Percentiles rank a stretch among this genome's conserved stretches.
These are phyloP conservation scores for Thereva nobilitata DNA, from an alignment of 2,888 invertebrate genomes.

Conservation along the genomic window DNA sequence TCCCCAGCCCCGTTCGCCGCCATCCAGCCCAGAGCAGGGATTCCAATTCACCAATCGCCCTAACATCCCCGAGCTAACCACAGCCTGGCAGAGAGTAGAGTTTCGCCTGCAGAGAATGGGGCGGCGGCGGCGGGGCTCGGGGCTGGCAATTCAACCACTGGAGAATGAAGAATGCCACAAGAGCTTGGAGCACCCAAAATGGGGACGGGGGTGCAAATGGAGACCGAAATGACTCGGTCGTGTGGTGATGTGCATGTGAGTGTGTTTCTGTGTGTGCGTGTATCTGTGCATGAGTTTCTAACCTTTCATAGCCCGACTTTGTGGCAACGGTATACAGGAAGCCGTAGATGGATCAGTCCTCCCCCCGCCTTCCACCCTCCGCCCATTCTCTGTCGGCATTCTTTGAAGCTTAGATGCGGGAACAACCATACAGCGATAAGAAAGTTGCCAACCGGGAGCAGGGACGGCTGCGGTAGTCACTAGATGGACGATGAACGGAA, in stretches of 20 bases:
- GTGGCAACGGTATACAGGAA: conserved; percentile 26
- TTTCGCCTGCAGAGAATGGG: neutral
- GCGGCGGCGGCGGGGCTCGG: neutral
- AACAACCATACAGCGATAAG: neutral
- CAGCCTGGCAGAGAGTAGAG: conserved; percentile 29
- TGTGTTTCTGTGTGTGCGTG: neutral
- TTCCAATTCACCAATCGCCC: conserved; percentile 32
- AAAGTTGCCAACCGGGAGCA: neutral
- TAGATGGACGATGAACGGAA: conserved; percentile 9
- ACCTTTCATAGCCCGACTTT: neutral
- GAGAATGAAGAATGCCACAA: conserved; percentile 32
- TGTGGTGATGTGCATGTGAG: neutral
- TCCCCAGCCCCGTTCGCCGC: neutral
- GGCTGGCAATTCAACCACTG: conserved; percentile 24
- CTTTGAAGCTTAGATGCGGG: too few species aligned
- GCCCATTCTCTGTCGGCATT: neutral
- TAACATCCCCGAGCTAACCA: conserved; percentile 32
- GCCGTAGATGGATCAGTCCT: conserved; percentile 30
- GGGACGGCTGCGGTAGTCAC: neutral
- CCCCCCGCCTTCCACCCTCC: neutral
- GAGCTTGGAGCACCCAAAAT: conserved; percentile 27
- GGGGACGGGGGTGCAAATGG: conserved; percentile 11
- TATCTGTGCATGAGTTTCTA: neutral
- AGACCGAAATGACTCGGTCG: conserved; percentile 12
- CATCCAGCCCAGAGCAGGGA: conserved; percentile 2